Evolutionary conservation across 1,140 invertebrate genomes (phyloP).

Genomic region (Bombus pascuorum): DNA sequence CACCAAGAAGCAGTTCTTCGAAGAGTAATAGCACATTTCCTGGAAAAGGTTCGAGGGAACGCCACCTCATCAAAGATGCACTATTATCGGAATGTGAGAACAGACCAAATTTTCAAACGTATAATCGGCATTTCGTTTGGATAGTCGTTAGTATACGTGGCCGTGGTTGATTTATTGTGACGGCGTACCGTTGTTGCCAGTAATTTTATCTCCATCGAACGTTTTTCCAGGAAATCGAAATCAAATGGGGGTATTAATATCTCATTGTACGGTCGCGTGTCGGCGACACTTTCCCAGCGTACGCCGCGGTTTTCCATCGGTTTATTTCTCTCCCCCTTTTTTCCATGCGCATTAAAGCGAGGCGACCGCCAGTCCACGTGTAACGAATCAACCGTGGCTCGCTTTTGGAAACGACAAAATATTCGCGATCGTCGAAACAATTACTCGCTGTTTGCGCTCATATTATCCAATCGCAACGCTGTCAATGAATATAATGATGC

Average conservation of each 20-base stretch:
- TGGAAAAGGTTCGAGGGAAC: neutral
- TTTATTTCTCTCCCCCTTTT: slow-evolving; percentile 75
- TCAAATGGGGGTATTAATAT: slow-evolving; percentile 81
- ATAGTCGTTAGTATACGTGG: slow-evolving; percentile 36
- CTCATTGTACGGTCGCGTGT: slow-evolving; percentile 79
- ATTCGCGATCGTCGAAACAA: slow-evolving; percentile 65
- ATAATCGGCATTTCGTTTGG: slow-evolving; percentile 55
- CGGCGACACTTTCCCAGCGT: slow-evolving; percentile 74
- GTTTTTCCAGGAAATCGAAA: slow-evolving; percentile 82
- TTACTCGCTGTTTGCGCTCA: slow-evolving; percentile 54
- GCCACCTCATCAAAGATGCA: neutral
- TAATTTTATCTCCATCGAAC: slow-evolving; percentile 81
- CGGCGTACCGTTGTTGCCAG: slow-evolving; percentile 74
- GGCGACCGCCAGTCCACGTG: slow-evolving; percentile 51
- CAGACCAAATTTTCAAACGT: slow-evolving; percentile 15
- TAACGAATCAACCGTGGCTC: slow-evolving; percentile 56
- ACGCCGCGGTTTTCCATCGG: slow-evolving; percentile 76
- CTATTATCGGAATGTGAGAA: neutral
- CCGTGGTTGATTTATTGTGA: slow-evolving; percentile 74
- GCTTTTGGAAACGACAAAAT: slow-evolving; percentile 63
- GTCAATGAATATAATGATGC: slow-evolving; percentile 58
- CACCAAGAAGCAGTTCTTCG: neutral
- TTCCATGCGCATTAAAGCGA: slow-evolving; percentile 78
- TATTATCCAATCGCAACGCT: slow-evolving; percentile 63
- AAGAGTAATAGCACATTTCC: neutral